These are phyloP conservation scores for Corythaeola cristata DNA, from an alignment of 2,113 vertebrate genomes.

Conservation along the genomic window DNA sequence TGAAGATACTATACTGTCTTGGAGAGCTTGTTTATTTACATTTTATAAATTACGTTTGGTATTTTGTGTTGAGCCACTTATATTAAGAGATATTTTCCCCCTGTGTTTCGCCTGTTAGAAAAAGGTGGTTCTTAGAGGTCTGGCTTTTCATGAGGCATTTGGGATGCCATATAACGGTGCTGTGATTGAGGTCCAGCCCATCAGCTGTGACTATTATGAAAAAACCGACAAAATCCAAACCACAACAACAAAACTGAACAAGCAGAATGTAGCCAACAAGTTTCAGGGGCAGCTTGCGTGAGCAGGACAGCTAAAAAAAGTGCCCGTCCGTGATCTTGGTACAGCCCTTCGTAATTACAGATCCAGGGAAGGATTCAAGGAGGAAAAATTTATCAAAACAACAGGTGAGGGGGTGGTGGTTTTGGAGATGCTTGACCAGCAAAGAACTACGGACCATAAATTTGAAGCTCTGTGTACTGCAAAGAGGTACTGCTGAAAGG, in stretches of 20 bases:
- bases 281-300: not conserved
- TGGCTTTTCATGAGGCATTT: not conserved
- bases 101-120: not conserved
- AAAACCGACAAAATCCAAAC: not conserved
- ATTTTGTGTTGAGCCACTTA: not conserved
- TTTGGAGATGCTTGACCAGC: not conserved
- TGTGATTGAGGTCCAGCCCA: not conserved
- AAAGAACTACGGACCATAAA: not conserved
- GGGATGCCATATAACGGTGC: fast-evolving
- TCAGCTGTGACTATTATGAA: not conserved
- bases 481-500: not conserved
- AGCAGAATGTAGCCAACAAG: not conserved
- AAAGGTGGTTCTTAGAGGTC: not conserved
- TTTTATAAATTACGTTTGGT: not conserved
- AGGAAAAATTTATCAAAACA: not conserved
- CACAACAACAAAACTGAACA: not conserved
- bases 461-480: not conserved
- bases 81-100: not conserved
- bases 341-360: not conserved
- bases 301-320: not conserved
- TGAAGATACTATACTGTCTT: not conserved
- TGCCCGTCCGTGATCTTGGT: not conserved
- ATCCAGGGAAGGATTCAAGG: not conserved
- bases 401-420: fast-evolving
- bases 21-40: not conserved